Percentiles rank a stretch among this genome's conserved stretches.
phyloP scores from a whole-genome alignment of 2,113 vertebrate species.

The Burhinus bistriatus region DNA sequence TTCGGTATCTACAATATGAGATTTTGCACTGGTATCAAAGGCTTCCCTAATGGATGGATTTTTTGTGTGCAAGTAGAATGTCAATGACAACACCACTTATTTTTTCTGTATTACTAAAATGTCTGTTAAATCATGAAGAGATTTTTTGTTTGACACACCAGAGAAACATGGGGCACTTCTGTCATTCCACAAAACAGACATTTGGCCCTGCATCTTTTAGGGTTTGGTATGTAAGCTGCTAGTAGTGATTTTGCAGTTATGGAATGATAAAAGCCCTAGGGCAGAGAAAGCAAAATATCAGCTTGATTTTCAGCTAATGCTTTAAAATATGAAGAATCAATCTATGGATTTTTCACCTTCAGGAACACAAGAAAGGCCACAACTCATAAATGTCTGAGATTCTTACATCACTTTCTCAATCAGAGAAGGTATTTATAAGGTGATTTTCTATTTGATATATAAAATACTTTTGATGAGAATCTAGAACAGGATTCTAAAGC shows the following conservation, averaged over 20 bases:
- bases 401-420: background rate
- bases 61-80: background rate
- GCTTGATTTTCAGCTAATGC: background rate
- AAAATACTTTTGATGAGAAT: background rate
- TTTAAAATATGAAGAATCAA: background rate
- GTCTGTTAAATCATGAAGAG: background rate
- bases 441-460: background rate
- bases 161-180: background rate
- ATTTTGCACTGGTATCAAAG: background rate
- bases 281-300: background rate
- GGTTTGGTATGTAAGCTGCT: background rate
- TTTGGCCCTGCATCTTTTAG: background rate
- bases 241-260: background rate
- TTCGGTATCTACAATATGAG: background rate
- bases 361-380: background rate
- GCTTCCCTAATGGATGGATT: background rate
- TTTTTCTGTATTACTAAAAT: background rate
- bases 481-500: background rate
- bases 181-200: background rate
- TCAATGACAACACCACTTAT: background rate
- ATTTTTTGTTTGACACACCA: background rate
- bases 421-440: background rate
- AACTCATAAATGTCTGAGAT: background rate
- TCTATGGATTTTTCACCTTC: background rate
- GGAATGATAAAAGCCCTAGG: background rate